Conservation (phyloP, 2,888 invertebrate genomes). For the Octonoba sinensis region DNA sequence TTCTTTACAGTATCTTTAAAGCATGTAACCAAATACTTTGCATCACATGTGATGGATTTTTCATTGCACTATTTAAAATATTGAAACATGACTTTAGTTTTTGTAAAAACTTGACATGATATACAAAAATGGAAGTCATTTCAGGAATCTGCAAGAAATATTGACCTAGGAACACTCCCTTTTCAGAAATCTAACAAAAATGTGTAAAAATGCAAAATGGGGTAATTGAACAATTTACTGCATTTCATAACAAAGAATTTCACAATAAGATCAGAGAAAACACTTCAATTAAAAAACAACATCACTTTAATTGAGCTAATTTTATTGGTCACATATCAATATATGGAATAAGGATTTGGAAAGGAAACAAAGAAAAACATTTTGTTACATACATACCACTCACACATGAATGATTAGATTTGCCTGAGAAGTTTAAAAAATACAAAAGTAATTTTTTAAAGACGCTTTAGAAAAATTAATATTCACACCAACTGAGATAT, state of each 20-base stretch:
- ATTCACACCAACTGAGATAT: slow-evolving; percentile 62
- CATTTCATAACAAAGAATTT: not conserved
- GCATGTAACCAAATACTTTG: no score
- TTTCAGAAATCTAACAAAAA: no score
- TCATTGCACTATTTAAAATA: no score
- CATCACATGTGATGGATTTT: no score
- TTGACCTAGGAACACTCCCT: no score
- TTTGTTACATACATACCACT: slow-evolving; percentile 63
- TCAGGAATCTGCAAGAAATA: no score
- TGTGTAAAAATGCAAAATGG: no score
- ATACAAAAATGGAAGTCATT: no score
- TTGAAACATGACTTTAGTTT: no score
- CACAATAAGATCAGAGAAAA: not conserved
- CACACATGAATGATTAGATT: slow-evolving; percentile 64
- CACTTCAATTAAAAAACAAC: slow-evolving; percentile 7
- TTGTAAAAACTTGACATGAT: no score
- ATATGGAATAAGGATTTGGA: slow-evolving; percentile 62
- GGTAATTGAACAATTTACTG: no score
- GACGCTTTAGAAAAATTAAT: slow-evolving; percentile 40
- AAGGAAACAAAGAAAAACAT: slow-evolving; percentile 44
- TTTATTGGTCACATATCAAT: slow-evolving; percentile 62
- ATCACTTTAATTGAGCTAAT: slow-evolving; percentile 53
- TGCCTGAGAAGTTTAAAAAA: slow-evolving; percentile 48
- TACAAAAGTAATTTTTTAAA: slow-evolving; percentile 31
- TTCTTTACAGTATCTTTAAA: no score